A percentile compares a stretch with the other conserved stretches of the same genome.
These are phyloP conservation scores for Muscicapa adusta DNA, from an alignment of 2,113 vertebrate genomes.

Conservation along the genomic window DNA sequence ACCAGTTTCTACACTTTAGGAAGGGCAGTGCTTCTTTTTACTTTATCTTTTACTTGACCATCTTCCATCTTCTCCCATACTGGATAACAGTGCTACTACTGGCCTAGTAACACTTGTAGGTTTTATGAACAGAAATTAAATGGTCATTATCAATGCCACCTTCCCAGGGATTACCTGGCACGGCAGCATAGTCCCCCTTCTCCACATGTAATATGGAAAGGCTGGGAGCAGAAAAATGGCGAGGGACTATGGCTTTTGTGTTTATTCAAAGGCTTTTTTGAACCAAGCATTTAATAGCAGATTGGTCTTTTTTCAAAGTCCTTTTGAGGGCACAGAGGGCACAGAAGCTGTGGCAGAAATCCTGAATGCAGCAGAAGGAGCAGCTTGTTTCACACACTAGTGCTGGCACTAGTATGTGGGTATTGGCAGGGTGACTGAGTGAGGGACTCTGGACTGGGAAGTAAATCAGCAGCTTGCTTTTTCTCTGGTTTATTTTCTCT, in stretches of 20 bases:
- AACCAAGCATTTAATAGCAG: slow-evolving; percentile 17
- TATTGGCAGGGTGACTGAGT: slow-evolving; percentile 20
- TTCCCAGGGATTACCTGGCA: background rate
- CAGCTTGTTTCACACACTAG: slow-evolving; percentile 38
- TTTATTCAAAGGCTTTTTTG: background rate
- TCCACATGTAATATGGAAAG: background rate
- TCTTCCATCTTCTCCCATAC: background rate
- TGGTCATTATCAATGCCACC: background rate
- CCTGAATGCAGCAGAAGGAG: slow-evolving; percentile 41
- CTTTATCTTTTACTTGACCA: background rate
- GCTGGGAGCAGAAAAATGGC: background rate
- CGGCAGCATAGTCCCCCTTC: background rate
- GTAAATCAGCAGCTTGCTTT: slow-evolving; percentile 6
- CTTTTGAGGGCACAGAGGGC: background rate
- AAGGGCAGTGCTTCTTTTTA: background rate
- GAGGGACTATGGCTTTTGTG: background rate
- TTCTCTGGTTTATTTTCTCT: background rate
- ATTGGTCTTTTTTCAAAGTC: slow-evolving; percentile 35
- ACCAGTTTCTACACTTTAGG: background rate
- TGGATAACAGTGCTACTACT: background rate
- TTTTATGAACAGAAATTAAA: background rate
- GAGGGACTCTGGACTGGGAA: slow-evolving; percentile 2
- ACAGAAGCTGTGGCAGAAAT: slow-evolving; percentile 35
- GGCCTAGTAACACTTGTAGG: background rate
- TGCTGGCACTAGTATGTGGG: background rate